These are phyloP conservation scores for Pempheris klunzingeri DNA, from an alignment of 2,797 vertebrate genomes.

Conservation along the genomic window DNA sequence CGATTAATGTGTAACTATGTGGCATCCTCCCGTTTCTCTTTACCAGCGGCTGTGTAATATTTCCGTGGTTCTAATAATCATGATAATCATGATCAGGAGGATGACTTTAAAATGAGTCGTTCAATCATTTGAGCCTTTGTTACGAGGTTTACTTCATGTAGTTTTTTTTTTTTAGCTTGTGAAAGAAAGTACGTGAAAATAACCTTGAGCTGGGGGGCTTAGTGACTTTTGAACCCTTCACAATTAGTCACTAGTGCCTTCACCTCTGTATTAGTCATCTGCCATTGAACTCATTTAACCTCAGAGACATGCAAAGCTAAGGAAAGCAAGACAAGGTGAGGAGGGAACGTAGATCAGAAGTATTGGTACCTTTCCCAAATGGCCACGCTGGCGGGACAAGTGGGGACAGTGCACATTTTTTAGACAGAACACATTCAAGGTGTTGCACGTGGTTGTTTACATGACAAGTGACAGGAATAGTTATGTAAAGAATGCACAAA, in stretches of 20 bases:
- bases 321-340: not conserved
- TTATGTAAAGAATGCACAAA: too few relatives aligned
- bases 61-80: slow-evolving; percentile 2
- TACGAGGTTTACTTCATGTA: not conserved
- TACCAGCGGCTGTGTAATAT: not conserved
- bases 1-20: slow-evolving; percentile 52
- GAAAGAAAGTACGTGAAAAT: not conserved
- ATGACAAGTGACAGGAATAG: too few relatives aligned
- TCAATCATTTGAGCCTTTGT: not conserved
- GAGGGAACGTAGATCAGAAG: not conserved
- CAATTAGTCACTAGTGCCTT: not conserved
- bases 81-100: not conserved
- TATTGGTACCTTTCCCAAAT: too few relatives aligned
- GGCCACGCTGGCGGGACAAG: too few relatives aligned
- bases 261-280: not conserved
- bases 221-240: slow-evolving; percentile 2
- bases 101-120: not conserved
- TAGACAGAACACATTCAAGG: too few relatives aligned
- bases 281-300: not conserved
- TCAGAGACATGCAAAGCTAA: not conserved
- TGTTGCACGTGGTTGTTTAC: too few relatives aligned
- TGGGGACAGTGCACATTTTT: not conserved
- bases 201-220: not conserved
- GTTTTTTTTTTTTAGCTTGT: not conserved
- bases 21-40: not conserved